These are phyloP conservation scores for Nephrotoma appendiculata DNA, from an alignment of 2,888 invertebrate species.

Conservation along the genomic window DNA sequence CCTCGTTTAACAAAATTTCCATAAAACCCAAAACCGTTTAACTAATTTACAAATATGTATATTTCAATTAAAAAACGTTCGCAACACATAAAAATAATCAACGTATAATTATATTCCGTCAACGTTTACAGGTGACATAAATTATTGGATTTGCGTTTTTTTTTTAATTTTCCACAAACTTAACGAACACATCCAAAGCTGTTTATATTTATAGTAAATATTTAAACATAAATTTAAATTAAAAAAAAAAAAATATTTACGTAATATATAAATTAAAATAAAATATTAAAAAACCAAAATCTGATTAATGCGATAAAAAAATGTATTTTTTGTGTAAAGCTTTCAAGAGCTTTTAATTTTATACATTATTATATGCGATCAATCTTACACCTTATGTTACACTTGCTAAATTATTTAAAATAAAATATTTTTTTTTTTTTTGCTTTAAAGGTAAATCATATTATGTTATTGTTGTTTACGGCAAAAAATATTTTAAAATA, in stretches of 20 bases:
- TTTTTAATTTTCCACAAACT: not conserved
- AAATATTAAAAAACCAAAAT: not conserved
- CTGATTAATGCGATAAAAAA: not conserved
- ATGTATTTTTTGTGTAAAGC: not conserved
- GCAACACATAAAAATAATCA: not conserved
- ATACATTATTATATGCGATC: not conserved
- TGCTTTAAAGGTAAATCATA: not conserved
- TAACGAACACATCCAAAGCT: not conserved
- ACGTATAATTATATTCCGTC: not conserved
- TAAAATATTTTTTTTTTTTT: not conserved
- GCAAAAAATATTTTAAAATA: not conserved
- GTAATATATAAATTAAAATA: not conserved
- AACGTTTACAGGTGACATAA: not conserved
- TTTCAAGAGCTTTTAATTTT: not conserved
- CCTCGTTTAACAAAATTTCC: too few species aligned
- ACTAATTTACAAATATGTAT: too few species aligned
- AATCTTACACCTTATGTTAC: not conserved
- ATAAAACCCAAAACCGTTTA: too few species aligned
- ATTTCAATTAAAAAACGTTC: not conserved
- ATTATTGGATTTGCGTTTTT: not conserved
- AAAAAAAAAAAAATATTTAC: not conserved
- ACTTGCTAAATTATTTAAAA: not conserved
- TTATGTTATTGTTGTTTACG: not conserved
- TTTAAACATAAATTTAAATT: not conserved
- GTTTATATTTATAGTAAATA: not conserved